These are phyloP conservation scores for Lycodopsis pacificus DNA, from an alignment of 2,797 vertebrate genomes.

Conservation along the genomic window DNA sequence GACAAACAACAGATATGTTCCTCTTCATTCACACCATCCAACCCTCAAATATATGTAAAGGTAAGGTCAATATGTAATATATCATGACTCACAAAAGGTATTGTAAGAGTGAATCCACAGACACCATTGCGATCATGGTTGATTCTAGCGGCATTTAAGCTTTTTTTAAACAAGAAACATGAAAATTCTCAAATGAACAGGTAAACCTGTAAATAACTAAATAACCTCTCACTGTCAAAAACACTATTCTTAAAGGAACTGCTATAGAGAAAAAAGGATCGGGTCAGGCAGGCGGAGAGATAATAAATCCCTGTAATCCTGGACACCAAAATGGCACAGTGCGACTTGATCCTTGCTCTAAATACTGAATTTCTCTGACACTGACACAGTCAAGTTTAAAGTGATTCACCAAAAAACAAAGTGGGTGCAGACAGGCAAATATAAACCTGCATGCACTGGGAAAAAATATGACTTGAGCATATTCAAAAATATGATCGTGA, in stretches of 20 bases:
- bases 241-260: neutral
- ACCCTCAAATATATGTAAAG: neutral
- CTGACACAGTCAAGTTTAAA: slow-evolving; percentile 33
- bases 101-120: neutral
- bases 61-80: neutral
- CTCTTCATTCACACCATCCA: neutral
- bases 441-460: neutral
- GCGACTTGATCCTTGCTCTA: slow-evolving; percentile 33
- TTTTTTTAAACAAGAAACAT: neutral
- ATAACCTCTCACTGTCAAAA: neutral
- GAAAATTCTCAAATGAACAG: neutral
- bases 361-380: slow-evolving; percentile 18
- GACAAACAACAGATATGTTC: too few relatives aligned
- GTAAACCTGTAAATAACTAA: neutral
- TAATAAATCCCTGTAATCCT: slow-evolving; percentile 43
- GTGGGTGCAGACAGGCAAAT: neutral
- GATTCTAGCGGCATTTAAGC: too few relatives aligned
- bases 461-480: slow-evolving; percentile 8
- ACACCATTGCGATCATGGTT: neutral
- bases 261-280: slow-evolving; percentile 2
- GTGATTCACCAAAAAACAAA: slow-evolving; percentile 10
- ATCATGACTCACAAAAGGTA: neutral
- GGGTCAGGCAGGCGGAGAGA: neutral
- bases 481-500: neutral
- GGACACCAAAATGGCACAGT: slow-evolving; percentile 27